Base-by-base conservation (phyloP, 2,888 invertebrate species). In the Philopedon plagiatum region DNA sequence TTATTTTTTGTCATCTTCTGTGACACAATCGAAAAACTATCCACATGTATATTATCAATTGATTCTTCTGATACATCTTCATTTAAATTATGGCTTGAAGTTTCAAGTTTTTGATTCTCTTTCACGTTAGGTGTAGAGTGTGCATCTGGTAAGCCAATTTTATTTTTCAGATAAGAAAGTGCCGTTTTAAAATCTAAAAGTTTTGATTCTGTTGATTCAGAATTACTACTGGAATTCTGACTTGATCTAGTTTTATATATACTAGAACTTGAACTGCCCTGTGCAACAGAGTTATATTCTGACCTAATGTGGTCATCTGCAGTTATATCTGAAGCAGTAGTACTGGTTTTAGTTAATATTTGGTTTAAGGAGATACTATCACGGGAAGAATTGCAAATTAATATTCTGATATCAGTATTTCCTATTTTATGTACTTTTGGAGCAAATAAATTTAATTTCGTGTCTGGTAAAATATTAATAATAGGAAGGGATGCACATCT, bases 121-220 rank as follows among this genome's bases (percentile, higher is more conserved):
- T 49, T 9, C 37, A 69, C 44, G 62, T 78, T 76, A 21, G 88
- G 88, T 39, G 89, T 89, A 5, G 89, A 89, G 78, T 89, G 88
- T 56, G 88, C 88, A 32, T 86, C 86, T 2, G 89, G 89, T 4
- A 80, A 73, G 3, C 88, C 89, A 73, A 83, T 81, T 75, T 78
- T 81, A 57, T 75, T 60, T 56, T 81, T 79, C 34, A 82, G 73
- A 65, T 71, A 78, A 11, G 76, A 60, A n/a, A 79, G 64, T 5
- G 76, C 75, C 34, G 57, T 69, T 26, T 71, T 63, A 71, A 79
- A 79, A 26, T 76, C 65, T 44, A 26, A 9, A 39, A 78, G 68
- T 54, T 74, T 77, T 44, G 64, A 21, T 37, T 60, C 58, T 13
- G 58, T 56, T 13, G 29, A 32, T 13, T 67, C 54, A 23, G 57